Base-by-base conservation (phyloP, 2,888 invertebrate genomes). In the Meliscaeva auricollis region DNA sequence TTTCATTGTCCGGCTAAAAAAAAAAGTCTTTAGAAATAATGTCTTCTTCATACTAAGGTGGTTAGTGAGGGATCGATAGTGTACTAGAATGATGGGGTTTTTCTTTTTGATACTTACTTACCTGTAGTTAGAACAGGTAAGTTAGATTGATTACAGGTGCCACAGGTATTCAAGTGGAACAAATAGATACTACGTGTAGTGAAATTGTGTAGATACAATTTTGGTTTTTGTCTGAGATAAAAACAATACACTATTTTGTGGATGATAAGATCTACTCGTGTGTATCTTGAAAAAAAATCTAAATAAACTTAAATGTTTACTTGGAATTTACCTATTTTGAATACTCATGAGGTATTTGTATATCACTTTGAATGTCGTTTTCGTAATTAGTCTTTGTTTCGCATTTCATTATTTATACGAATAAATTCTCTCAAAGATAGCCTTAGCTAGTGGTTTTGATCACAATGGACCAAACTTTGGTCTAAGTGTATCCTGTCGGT, bases 11-110 rank as follows among this genome's bases (percentile, higher is more conserved):
- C 75, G 72, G 60, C 38, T 50, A 68, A 72, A 81, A 85, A 60
- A 76, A 74, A 79, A 70, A 75, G 15, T 62, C 44, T 44, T 30
- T 64, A 48, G 6, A 44, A 20, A 4, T 50, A 20, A 1, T 52
- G 9, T 66, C 58, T 56, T 68, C 46, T 72, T 77, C 76, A 41
- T 81, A 73, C 81, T 85, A 81, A 73, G 9, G 72, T 73, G 48
- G 80, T 77, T 81, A 81, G 81, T 64, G 73, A 62, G 85, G 69
- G 76, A 85, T 81, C 85, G 60, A 81, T 81, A 85, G 76, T 69
- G 56, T 81, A 44, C 32, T 80, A 41, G 30, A 8, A 20, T 38
- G 11, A n/a, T 15, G 9, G 5, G 13, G 15, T 8, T 81, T 48
- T 30, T 50, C 60, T 46, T 32, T 17, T 4, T 7, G 9, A 17